Evolutionary conservation across 2,888 invertebrate genomes (phyloP), one percentile per base, ranked within the genome.

Genomic region (Hemistola chrysoprasaria): DNA sequence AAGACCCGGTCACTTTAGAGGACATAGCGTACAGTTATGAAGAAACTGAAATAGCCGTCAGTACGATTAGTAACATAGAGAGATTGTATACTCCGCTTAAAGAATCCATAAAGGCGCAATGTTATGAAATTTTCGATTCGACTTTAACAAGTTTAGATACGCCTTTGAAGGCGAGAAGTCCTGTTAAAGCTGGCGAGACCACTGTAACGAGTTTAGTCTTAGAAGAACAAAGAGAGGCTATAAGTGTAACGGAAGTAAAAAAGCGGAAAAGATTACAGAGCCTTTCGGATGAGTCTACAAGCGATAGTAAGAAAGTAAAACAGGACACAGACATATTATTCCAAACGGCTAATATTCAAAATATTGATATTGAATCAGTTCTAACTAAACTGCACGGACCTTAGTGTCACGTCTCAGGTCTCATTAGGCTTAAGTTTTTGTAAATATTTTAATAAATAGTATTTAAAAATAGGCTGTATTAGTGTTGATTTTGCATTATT

Each of bases 301-400:
- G 52, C 47, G 74, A 73, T 16, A 65, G 31, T 34, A 89, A 82
- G 50, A 82, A 71, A 56, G 55, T 64, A 1, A 86, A 81, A 55
- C 59, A 76, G 3, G 80, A 84, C 32, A 52, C 79, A 2, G 69
- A 77, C 36, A 78, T 76, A 51, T 60, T 84, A 46, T 65, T 84
- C 8, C 71, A 73, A 53, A 69, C 83, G 3, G 70, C 79, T 24
- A 81, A 77, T 52, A 83, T 84, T 54, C 78, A 82, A 59, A 77
- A 88, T 59, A 78, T 89, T 34, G 89, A 88, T 62, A 90, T 90
- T 35, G 90, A 90, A 61, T 71, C 83, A 8, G 83, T 90, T 34
- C 61, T 90, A 22, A 81, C 70, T 58, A 85, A 87, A 57, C 61
- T 90, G 33, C 89, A 90, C 53, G 90, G 89, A 11, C 80, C 83